Conservation (phyloP, 2,113 vertebrate genomes). For the Rhagologus leucostigma region DNA sequence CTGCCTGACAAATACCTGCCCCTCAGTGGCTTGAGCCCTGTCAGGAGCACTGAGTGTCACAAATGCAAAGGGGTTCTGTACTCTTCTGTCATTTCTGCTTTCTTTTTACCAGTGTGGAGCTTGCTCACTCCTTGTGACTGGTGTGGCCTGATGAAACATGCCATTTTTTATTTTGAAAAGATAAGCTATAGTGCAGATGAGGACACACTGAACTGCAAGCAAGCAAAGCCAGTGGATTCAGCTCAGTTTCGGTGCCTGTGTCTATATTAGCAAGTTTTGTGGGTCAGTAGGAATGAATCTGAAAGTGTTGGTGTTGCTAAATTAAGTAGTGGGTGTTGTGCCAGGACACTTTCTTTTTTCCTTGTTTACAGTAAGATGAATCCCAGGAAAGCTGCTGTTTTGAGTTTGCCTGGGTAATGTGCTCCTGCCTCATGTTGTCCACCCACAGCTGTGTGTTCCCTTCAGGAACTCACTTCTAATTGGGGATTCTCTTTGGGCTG, state of each 20-base stretch:
- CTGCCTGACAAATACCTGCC: not conserved
- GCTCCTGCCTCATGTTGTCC: not conserved
- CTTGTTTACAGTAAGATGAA: not conserved
- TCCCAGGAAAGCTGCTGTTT: not conserved
- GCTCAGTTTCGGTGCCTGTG: not conserved
- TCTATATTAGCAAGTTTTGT: not conserved
- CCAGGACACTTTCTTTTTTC: not conserved
- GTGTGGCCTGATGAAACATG: not conserved
- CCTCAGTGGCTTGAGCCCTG: not conserved
- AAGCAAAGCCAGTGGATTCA: not conserved
- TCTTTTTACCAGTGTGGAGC: not conserved
- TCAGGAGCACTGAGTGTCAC: not conserved
- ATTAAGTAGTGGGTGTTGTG: not conserved
- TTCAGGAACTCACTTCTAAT: not conserved
- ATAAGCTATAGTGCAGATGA: not conserved
- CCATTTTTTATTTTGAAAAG: not conserved
- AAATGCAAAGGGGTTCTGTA: not conserved
- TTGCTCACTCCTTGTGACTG: not conserved
- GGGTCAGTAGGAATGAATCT: not conserved
- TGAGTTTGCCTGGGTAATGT: not conserved
- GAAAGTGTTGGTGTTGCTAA: not conserved
- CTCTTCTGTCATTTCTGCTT: not conserved
- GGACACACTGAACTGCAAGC: not conserved
- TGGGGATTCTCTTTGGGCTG: not conserved
- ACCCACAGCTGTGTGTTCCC: not conserved